Evolutionary conservation across 2,113 vertebrate species (phyloP).

Genomic region (Stegastes partitus): DNA sequence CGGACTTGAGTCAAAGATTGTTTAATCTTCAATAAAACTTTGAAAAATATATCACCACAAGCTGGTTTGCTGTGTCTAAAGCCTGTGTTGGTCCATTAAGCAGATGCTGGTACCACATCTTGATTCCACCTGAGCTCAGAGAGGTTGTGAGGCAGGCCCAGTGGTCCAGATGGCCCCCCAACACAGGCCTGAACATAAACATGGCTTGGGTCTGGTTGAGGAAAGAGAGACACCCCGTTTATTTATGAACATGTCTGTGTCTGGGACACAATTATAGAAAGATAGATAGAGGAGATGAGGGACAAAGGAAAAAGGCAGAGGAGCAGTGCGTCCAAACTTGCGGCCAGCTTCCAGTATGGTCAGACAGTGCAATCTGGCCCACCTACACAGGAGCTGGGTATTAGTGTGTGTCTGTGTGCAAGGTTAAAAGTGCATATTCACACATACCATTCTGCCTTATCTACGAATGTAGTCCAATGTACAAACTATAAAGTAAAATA

Average conservation of each 20-base stretch:
- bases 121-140: constrained; percentile 80
- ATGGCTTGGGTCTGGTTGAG: constrained; percentile 74
- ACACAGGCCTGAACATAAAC: constrained; percentile 78
- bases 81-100: constrained; percentile 38
- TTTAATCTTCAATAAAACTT: constrained; percentile 51
- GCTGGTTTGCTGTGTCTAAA: constrained; percentile 41
- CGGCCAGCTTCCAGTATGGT: constrained; percentile 45
- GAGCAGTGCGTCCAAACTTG: constrained; percentile 37
- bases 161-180: constrained; percentile 73
- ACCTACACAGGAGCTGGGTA: constrained; percentile 58
- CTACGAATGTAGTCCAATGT: constrained; percentile 60
- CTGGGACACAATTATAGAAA: constrained; percentile 78
- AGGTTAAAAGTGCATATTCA: constrained; percentile 28
- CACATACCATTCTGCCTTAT: constrained; percentile 35
- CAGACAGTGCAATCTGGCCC: constrained; percentile 57
- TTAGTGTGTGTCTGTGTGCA: background rate
- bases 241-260: constrained; percentile 86
- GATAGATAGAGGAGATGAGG: constrained; percentile 72
- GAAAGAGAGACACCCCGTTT: constrained; percentile 77
- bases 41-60: constrained; percentile 32
- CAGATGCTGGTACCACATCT: constrained; percentile 74
- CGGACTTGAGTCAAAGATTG: constrained; percentile 24
- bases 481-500: constrained; percentile 44
- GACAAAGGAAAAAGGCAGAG: constrained; percentile 60
- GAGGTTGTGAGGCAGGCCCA: constrained; percentile 50